phyloP scores from a whole-genome alignment of 2,888 invertebrate species.

The Helleia helle region DNA sequence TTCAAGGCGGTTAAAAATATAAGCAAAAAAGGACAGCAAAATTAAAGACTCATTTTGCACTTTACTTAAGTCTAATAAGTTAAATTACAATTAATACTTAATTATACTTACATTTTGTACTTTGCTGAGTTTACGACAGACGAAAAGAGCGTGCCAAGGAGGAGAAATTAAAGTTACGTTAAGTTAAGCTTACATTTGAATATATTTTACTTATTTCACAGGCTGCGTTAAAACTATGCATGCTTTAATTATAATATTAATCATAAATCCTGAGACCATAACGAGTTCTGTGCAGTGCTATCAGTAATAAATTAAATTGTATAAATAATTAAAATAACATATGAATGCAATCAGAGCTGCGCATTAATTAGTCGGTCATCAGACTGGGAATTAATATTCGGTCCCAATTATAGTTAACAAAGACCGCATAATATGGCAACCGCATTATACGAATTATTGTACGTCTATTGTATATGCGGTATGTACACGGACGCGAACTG shows the following conservation, averaged over 20 bases:
- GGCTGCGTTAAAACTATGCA: too few species aligned
- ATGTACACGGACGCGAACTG: not conserved
- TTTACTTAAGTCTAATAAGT: too few species aligned
- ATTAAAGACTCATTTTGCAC: too few species aligned
- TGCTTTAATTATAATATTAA: too few species aligned
- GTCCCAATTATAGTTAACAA: conserved; percentile 7
- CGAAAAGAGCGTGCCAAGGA: too few species aligned
- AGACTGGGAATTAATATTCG: conserved; percentile 1
- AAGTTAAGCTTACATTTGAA: too few species aligned
- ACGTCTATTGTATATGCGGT: not conserved
- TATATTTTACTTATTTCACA: too few species aligned
- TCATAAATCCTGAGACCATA: conserved; percentile 3
- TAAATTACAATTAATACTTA: too few species aligned
- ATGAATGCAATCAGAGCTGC: conserved; percentile 4
- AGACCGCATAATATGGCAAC: conserved; percentile 6
- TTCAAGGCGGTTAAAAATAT: too few species aligned
- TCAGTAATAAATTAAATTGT: conserved; percentile 8
- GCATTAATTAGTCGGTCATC: conserved; percentile 7
- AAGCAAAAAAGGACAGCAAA: too few species aligned
- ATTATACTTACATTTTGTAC: too few species aligned
- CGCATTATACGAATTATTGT: conserved; percentile 1
- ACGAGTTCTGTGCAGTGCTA: not conserved
- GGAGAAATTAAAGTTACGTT: not conserved
- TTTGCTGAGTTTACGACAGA: too few species aligned
- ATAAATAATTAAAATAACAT: conserved; percentile 9